phyloP scores from a whole-genome alignment of 2,113 vertebrate genomes.

The Actinemys pallida region DNA sequence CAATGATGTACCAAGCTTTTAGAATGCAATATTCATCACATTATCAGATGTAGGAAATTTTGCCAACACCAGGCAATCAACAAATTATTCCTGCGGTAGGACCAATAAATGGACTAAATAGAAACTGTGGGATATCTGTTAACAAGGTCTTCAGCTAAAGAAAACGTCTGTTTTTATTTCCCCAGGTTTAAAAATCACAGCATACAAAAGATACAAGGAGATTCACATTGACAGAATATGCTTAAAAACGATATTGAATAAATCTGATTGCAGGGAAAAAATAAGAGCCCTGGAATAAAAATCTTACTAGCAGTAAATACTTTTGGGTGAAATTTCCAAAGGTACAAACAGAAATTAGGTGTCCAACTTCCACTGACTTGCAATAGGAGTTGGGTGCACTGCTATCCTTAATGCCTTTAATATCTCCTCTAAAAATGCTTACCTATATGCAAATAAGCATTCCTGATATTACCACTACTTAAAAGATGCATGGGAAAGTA shows the following conservation, averaged over 20 bases:
- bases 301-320: accelerated
- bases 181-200: not conserved
- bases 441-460: not conserved
- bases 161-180: constrained; percentile 28
- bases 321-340: not conserved
- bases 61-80: constrained; percentile 62
- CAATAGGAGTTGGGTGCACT: not conserved
- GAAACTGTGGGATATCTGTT: constrained; percentile 51
- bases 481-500: not conserved
- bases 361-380: not conserved
- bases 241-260: not conserved
- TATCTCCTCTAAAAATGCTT: not conserved
- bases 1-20: constrained; percentile 55
- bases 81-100: constrained; percentile 62
- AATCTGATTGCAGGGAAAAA: not conserved
- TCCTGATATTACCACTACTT: not conserved
- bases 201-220: not conserved
- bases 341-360: not conserved
- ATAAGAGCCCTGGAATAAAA: not conserved
- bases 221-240: not conserved
- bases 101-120: constrained; percentile 60
- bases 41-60: constrained; percentile 51
- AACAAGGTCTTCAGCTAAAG: constrained; percentile 46
- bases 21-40: constrained; percentile 61
- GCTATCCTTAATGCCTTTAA: not conserved